Conservation (phyloP, 2,113 vertebrate species). For the Periophthalmodon schlosseri region DNA sequence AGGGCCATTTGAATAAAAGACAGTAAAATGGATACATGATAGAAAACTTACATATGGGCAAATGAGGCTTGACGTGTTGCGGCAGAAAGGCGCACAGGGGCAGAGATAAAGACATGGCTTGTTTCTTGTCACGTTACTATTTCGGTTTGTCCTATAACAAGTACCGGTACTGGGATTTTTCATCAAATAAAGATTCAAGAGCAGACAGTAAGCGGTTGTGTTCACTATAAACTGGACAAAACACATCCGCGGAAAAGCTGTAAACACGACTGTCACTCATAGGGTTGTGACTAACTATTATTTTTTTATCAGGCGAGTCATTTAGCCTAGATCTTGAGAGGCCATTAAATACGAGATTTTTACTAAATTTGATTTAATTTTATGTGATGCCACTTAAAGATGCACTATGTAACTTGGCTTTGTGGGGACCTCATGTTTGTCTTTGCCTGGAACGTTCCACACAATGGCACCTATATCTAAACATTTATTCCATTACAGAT, state of each 20-base stretch:
- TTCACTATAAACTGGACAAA: background rate
- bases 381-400: too few relatives aligned
- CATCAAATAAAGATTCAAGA: background rate
- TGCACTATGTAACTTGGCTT: too few relatives aligned
- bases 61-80: slow-evolving; percentile 55
- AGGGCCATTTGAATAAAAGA: slow-evolving; percentile 42
- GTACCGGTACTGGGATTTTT: background rate
- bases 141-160: background rate
- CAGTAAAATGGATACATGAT: slow-evolving; percentile 51
- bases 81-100: slow-evolving; percentile 21
- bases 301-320: background rate
- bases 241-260: too few relatives aligned
- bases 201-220: background rate
- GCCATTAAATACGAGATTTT: background rate
- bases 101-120: background rate
- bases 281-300: background rate
- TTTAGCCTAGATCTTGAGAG: background rate
- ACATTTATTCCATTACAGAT: too few relatives aligned
- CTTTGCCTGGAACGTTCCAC: too few relatives aligned
- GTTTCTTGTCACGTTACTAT: background rate
- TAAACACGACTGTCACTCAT: background rate
- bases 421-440: too few relatives aligned
- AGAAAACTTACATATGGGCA: slow-evolving; percentile 46
- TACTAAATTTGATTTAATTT: background rate
- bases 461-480: too few relatives aligned